Conservation (phyloP, 2,113 vertebrate genomes). For the Hippocampus comes region DNA sequence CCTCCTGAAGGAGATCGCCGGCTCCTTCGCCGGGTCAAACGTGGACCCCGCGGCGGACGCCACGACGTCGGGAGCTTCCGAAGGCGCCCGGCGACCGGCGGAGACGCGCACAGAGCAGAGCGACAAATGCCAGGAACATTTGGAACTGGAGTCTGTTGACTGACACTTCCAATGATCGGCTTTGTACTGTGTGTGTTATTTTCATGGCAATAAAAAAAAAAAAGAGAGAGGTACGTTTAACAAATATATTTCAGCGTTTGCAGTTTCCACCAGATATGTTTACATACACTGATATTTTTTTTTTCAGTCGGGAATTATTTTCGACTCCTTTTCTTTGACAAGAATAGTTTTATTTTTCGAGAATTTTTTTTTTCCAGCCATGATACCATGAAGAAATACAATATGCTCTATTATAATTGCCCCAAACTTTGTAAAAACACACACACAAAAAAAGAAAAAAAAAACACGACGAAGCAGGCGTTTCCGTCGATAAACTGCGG, state of each 20-base stretch:
- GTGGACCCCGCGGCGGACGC: conserved; percentile 32
- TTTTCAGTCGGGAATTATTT: too few relatives aligned
- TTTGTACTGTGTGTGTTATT: not conserved
- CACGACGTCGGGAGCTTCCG: conserved; percentile 36
- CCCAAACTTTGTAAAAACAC: too few relatives aligned
- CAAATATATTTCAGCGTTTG: not conserved
- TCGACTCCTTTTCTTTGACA: too few relatives aligned
- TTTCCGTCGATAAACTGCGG: too few relatives aligned
- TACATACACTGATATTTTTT: too few relatives aligned
- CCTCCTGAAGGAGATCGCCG: conserved; percentile 74
- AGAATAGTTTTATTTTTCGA: too few relatives aligned
- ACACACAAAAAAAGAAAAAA: too few relatives aligned
- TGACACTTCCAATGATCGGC: conserved; percentile 12
- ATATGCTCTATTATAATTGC: too few relatives aligned
- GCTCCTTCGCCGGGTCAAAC: conserved; percentile 75
- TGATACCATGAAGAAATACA: too few relatives aligned
- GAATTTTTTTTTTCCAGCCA: too few relatives aligned
- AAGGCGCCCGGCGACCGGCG: conserved; percentile 21
- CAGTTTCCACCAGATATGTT: not conserved
- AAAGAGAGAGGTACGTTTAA: conserved; percentile 17
- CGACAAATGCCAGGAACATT: conserved; percentile 41
- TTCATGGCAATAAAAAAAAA: conserved; percentile 13
- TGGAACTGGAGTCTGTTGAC: conserved; percentile 66
- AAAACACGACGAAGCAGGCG: too few relatives aligned
- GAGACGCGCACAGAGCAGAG: conserved; percentile 33